Evolutionary conservation across 2,888 invertebrate genomes (phyloP).

Genomic region (Phengaris alcon): DNA sequence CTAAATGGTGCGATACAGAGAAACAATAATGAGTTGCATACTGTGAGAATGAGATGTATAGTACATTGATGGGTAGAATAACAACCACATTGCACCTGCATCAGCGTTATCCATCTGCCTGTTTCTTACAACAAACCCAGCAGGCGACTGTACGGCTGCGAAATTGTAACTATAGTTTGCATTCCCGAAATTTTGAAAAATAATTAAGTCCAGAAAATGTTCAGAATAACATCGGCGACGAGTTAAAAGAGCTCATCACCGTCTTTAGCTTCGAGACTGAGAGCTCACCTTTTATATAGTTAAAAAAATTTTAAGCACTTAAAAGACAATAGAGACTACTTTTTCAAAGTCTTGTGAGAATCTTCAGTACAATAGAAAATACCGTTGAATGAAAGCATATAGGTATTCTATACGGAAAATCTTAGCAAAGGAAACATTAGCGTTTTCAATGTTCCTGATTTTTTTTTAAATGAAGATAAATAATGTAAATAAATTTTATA

Average conservation of each 20-base stretch:
- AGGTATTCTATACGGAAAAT: not conserved
- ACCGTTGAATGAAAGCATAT: slow-evolving; percentile 3
- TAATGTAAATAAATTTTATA: too few relatives aligned
- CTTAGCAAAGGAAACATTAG: not conserved
- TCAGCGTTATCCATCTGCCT: not conserved
- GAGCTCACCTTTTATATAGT: not conserved
- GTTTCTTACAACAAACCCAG: slow-evolving; percentile 4
- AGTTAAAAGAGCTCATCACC: not conserved
- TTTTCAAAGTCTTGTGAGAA: not conserved
- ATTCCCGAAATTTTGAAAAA: not conserved
- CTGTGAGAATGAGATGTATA: slow-evolving; percentile 12
- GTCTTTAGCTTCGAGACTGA: not conserved
- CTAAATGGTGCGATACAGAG: not conserved
- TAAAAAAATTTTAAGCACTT: not conserved
- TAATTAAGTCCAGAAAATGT: not conserved
- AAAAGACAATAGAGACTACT: not conserved
- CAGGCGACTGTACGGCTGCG: not conserved
- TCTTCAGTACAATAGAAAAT: not conserved
- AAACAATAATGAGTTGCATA: slow-evolving; percentile 17
- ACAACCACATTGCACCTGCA: not conserved
- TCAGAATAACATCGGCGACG: not conserved
- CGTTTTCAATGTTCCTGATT: not conserved
- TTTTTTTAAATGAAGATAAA: not conserved
- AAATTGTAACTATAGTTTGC: not conserved
- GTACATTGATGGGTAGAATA: not conserved